Conservation (phyloP, 2,113 vertebrate species). For the Phylloscopus trochiloides region DNA sequence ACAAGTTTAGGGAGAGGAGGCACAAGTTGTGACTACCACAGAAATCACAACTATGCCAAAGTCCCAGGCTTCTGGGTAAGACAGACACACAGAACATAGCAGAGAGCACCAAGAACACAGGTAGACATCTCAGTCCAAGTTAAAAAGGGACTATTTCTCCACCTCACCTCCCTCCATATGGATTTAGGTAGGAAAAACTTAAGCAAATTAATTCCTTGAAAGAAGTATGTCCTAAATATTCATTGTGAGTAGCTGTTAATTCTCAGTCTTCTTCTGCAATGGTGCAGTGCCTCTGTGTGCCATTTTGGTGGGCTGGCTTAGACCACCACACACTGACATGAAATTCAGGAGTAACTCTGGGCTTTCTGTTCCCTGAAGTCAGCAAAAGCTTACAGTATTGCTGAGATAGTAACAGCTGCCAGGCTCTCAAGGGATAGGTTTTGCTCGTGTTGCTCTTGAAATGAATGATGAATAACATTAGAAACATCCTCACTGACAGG, state of each 20-base stretch:
- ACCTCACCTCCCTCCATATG: not conserved
- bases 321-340: not conserved
- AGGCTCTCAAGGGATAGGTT: constrained; percentile 8
- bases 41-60: not conserved
- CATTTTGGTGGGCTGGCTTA: not conserved
- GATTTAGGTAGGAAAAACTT: not conserved
- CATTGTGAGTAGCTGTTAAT: not conserved
- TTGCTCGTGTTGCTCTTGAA: not conserved
- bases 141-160: not conserved
- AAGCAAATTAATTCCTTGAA: not conserved
- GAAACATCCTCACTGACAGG: not conserved
- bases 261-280: not conserved
- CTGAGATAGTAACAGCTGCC: constrained; percentile 25
- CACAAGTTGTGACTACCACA: not conserved
- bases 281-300: not conserved
- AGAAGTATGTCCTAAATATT: not conserved
- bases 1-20: not conserved
- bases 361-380: constrained; percentile 18
- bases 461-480: constrained; percentile 12
- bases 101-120: not conserved
- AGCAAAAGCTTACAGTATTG: constrained; percentile 6
- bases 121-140: not conserved
- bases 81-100: not conserved
- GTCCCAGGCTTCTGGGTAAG: not conserved
- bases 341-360: not conserved